Conservation (phyloP, 1,140 invertebrate genomes). For the Pogonomyrmex barbatus region DNA sequence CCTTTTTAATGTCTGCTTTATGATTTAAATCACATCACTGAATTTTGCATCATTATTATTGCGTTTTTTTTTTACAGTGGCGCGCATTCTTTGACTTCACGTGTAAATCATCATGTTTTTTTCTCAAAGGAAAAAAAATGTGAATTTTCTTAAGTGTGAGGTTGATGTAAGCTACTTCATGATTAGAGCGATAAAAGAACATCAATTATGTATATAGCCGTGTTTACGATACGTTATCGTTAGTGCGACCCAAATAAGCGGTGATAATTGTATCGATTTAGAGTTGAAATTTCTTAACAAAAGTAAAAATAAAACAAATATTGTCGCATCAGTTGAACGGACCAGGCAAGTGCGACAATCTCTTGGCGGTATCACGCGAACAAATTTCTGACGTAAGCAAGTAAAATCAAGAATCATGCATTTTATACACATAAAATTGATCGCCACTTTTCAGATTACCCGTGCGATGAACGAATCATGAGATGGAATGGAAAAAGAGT, state of each 20-base stretch:
- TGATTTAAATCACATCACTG: background rate
- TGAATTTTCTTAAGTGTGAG: conserved; percentile 12
- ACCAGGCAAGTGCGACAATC: conserved; percentile 13
- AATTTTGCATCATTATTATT: background rate
- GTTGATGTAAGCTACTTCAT: background rate
- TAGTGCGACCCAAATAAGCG: conserved; percentile 9
- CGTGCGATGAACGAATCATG: background rate
- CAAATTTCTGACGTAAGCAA: conserved; percentile 9
- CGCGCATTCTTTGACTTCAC: background rate
- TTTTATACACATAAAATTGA: conserved; percentile 22
- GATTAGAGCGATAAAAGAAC: background rate
- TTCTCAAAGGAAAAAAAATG: conserved; percentile 36
- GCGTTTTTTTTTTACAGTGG: background rate
- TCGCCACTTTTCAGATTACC: conserved; percentile 6
- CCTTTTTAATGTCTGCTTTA: conserved; percentile 75
- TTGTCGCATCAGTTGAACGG: background rate
- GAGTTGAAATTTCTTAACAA: background rate
- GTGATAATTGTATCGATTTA: background rate
- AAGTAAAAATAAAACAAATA: conserved; percentile 2
- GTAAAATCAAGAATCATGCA: background rate
- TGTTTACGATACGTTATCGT: conserved; percentile 1
- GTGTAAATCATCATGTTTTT: background rate
- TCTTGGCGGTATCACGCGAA: background rate
- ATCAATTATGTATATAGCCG: conserved; percentile 47
- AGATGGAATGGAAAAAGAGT: background rate